phyloP scores from a whole-genome alignment of 2,888 invertebrate genomes.

The Rosalia funebris region DNA sequence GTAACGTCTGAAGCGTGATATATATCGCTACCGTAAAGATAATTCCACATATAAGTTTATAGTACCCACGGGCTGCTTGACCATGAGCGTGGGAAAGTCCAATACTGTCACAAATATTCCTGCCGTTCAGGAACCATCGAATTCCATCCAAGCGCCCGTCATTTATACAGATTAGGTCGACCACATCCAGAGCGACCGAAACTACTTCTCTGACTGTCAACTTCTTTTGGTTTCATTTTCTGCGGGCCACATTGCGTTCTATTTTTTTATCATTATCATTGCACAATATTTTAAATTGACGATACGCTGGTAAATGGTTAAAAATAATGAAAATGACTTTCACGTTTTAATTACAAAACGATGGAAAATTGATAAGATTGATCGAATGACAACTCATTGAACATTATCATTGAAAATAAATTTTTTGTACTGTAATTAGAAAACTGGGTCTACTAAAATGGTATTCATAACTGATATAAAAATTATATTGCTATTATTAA shows the following conservation, averaged over 20 bases:
- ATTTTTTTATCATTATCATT: too few relatives aligned
- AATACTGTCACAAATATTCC: slow-evolving; percentile 67
- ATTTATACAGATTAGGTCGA: slow-evolving; percentile 46
- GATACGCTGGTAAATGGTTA: too few relatives aligned
- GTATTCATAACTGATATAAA: too few relatives aligned
- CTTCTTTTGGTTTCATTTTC: slow-evolving; percentile 3
- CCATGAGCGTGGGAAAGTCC: slow-evolving; percentile 68
- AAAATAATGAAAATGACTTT: too few relatives aligned
- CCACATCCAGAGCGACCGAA: slow-evolving; percentile 40
- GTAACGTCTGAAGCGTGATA: slow-evolving; percentile 53
- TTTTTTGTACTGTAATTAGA: too few relatives aligned
- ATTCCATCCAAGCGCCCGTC: slow-evolving; percentile 55
- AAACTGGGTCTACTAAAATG: too few relatives aligned
- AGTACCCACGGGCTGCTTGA: slow-evolving; percentile 28
- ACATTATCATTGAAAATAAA: too few relatives aligned
- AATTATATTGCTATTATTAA: too few relatives aligned
- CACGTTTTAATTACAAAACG: too few relatives aligned
- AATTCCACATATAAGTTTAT: slow-evolving; percentile 40
- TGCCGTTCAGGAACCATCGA: slow-evolving; percentile 58
- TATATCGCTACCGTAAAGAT: slow-evolving; percentile 54
- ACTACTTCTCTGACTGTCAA: slow-evolving; percentile 9
- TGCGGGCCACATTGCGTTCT: neutral
- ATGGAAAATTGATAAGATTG: too few relatives aligned
- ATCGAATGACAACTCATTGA: too few relatives aligned
- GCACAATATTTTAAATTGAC: too few relatives aligned